Evolutionary conservation across 2,888 invertebrate species (phyloP).

Genomic region (Caenorhabditis becei): DNA sequence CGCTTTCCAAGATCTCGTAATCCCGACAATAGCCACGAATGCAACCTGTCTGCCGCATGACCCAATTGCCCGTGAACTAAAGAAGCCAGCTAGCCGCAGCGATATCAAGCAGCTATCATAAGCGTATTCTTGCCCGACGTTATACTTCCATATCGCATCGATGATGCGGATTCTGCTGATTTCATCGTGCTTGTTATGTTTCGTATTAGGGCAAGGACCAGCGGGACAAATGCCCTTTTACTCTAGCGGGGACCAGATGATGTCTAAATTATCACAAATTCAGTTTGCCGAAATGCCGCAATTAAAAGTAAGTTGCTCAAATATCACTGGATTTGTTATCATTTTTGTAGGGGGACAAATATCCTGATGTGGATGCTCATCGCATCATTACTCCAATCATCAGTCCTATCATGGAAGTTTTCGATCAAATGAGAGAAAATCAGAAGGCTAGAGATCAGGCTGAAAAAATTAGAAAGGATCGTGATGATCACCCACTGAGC

Average conservation of each 20-base stretch:
- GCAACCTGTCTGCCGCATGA: constrained; percentile 62
- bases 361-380: constrained; percentile 74
- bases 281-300: constrained; percentile 57
- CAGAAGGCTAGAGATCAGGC: constrained; percentile 66
- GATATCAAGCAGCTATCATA: constrained; percentile 56
- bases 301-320: constrained; percentile 28
- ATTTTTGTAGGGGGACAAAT: constrained; percentile 51
- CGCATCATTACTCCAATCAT: constrained; percentile 75
- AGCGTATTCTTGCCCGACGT: constrained; percentile 43
- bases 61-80: constrained; percentile 61
- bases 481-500: constrained; percentile 60
- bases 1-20: constrained; percentile 47
- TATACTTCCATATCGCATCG: constrained; percentile 7
- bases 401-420: constrained; percentile 73
- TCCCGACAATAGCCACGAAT: constrained; percentile 45
- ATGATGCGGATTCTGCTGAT: constrained; percentile 37
- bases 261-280: constrained; percentile 48
- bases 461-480: constrained; percentile 63
- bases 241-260: constrained; percentile 37
- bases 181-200: not conserved
- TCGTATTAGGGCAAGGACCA: constrained; percentile 18
- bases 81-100: constrained; percentile 23
- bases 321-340: not conserved
- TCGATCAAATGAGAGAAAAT: constrained; percentile 73
- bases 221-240: constrained; percentile 48